Percentiles rank a stretch among this genome's conserved stretches.
Evolutionary conservation across 2,797 vertebrate species (phyloP).

Genomic region (Semotilus atromaculatus): DNA sequence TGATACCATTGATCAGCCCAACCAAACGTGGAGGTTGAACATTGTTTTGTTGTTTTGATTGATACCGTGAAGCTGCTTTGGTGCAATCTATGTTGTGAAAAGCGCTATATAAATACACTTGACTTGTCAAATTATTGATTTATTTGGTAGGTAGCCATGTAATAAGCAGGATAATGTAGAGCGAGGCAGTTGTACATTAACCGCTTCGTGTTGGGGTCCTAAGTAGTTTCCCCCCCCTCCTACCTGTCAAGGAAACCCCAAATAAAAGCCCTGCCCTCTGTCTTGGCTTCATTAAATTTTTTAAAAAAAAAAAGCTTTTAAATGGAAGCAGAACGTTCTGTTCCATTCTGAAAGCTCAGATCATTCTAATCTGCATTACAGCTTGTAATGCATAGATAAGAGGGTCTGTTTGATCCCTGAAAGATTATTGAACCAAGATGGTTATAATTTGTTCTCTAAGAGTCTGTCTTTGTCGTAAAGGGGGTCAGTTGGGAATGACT

Average conservation of each 20-base stretch:
- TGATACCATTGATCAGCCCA: no score
- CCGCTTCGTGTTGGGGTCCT: no score
- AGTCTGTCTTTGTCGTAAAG: background rate
- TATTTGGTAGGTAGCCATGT: no score
- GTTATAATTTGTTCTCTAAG: background rate
- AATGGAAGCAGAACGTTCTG: slow-evolving; percentile 5
- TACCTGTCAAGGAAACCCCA: background rate
- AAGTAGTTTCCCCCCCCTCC: no score
- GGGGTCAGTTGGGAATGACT: background rate
- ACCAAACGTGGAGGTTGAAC: no score
- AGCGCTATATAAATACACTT: no score
- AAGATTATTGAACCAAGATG: slow-evolving; percentile 7
- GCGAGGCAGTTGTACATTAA: no score
- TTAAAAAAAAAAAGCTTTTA: background rate
- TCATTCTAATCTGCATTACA: background rate
- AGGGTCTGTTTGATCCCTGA: background rate
- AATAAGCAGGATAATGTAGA: no score
- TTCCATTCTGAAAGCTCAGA: background rate
- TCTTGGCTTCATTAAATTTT: background rate
- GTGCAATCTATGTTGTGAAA: no score
- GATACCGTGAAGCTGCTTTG: no score
- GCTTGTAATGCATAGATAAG: background rate
- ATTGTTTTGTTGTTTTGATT: no score
- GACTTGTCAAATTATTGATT: no score
- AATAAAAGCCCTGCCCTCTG: background rate